Evolutionary conservation across 2,797 vertebrate species (phyloP).

Genomic region (Sandelia bainsii): DNA sequence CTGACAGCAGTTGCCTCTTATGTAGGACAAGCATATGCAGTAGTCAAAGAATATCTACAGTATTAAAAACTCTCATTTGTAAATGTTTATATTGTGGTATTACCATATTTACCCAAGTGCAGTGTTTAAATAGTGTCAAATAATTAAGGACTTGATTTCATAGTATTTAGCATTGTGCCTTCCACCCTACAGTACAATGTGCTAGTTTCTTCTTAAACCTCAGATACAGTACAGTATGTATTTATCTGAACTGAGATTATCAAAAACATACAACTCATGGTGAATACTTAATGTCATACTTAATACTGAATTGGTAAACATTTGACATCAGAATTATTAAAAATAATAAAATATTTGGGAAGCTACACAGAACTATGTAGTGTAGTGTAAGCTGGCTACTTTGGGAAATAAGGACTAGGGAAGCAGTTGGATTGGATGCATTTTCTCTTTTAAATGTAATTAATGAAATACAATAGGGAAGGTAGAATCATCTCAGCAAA

Average conservation of each 20-base stretch:
- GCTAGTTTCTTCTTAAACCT: background rate
- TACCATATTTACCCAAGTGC: background rate
- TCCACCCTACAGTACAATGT: background rate
- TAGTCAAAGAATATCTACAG: too few relatives aligned
- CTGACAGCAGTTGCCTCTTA: too few relatives aligned
- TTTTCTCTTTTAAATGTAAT: background rate
- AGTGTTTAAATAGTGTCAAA: background rate
- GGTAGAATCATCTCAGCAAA: background rate
- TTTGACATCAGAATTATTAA: background rate
- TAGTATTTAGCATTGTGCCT: background rate
- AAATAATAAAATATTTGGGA: background rate
- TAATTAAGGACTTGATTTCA: too few relatives aligned
- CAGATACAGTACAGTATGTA: background rate
- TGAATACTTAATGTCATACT: background rate
- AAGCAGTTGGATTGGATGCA: background rate
- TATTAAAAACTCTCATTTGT: background rate
- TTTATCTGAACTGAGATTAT: background rate
- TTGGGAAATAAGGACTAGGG: background rate
- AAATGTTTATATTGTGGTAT: background rate
- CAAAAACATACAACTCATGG: constrained; percentile 4
- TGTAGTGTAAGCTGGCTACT: background rate
- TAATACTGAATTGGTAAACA: too few relatives aligned
- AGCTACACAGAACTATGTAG: background rate
- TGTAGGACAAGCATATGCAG: too few relatives aligned
- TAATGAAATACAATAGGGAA: background rate